phyloP scores from a whole-genome alignment of 1,140 invertebrate genomes.

The Pinna nobilis region DNA sequence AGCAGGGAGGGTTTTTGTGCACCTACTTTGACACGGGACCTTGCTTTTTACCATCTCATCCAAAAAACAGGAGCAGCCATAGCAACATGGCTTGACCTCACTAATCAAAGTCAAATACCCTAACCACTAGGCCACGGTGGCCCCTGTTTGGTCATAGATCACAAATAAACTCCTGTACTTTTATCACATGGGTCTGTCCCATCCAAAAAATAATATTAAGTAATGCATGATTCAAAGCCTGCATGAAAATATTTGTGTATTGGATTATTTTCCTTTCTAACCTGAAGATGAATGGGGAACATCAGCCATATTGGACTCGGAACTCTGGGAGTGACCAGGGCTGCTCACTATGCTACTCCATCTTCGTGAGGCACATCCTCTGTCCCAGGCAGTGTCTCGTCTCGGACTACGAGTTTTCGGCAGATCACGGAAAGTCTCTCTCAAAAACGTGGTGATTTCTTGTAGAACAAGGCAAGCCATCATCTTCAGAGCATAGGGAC shows the following conservation, averaged over 20 bases:
- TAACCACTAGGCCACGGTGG: no score
- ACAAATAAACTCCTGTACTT: no score
- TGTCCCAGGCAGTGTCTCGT: conserved; percentile 70
- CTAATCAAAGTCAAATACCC: no score
- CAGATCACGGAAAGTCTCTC: conserved; percentile 91
- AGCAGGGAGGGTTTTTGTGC: no score
- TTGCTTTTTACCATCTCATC: no score
- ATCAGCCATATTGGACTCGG: conserved; percentile 68
- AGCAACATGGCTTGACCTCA: no score
- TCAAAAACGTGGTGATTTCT: conserved; percentile 97
- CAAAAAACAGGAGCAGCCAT: no score
- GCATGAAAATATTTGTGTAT: background rate
- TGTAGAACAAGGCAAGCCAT: conserved; percentile 94
- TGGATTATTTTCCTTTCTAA: background rate
- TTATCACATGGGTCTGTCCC: no score
- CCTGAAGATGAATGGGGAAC: conserved; percentile 62
- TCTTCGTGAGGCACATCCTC: conserved; percentile 70
- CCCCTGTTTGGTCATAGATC: no score
- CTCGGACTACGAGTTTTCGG: conserved; percentile 71
- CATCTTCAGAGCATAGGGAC: conserved; percentile 93
- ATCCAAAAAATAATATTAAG: no score
- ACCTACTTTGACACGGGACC: no score
- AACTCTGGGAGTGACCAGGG: conserved; percentile 72
- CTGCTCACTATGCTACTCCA: conserved; percentile 74
- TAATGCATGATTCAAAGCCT: no score